phyloP scores from a whole-genome alignment of 2,797 vertebrate genomes.

The Lepilemur ruficaudatus region DNA sequence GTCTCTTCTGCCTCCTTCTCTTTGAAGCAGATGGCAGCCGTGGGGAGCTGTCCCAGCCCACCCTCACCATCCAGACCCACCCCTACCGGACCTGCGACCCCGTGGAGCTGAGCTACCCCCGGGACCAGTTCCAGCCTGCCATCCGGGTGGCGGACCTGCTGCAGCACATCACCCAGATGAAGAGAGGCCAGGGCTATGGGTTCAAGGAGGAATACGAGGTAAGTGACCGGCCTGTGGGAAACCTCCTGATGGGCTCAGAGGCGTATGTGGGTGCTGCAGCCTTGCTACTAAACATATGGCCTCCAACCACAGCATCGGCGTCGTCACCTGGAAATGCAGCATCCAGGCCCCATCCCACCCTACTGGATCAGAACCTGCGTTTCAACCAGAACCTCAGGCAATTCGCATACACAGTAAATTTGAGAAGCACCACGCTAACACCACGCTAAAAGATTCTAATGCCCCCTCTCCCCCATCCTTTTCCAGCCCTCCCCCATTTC shows the following conservation, averaged over 20 bases:
- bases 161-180: slow-evolving; percentile 99
- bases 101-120: slow-evolving; percentile 96
- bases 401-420: not conserved
- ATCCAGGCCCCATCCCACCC: not conserved
- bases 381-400: not conserved
- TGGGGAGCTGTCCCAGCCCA: slow-evolving; percentile 93
- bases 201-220: slow-evolving; percentile 98
- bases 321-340: not conserved
- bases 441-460: not conserved
- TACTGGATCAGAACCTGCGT: not conserved
- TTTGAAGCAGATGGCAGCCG: slow-evolving; percentile 92
- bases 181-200: slow-evolving; percentile 96
- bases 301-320: not conserved
- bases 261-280: not conserved
- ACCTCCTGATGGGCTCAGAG: not conserved
- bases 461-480: not conserved
- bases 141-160: slow-evolving; percentile 97
- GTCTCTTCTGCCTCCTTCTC: slow-evolving; percentile 69
- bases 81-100: slow-evolving; percentile 96
- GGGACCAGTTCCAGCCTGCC: slow-evolving; percentile 96
- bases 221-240: slow-evolving; percentile 45
- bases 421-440: not conserved
- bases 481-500: not conserved
- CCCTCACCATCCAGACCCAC: slow-evolving; percentile 95
- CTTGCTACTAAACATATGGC: not conserved